Evolutionary conservation across 2,113 vertebrate genomes (phyloP), one percentile per base, ranked within the genome.

Genomic region (Poeciliopsis turrubarensis): DNA sequence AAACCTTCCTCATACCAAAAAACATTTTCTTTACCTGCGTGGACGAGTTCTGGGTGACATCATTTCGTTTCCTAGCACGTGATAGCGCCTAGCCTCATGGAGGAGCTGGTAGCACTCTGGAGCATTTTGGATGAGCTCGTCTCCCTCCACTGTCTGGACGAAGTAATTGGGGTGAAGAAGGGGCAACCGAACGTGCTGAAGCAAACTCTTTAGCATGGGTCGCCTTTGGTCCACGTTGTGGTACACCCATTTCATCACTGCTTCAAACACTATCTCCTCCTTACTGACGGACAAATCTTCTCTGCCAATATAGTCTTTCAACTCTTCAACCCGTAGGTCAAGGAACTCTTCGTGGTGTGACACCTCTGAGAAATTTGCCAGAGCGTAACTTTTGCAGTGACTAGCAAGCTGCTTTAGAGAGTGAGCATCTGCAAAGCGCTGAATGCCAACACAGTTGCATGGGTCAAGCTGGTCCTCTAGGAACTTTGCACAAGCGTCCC

Each of bases 31-130:
- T 78, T 87, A 99, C 98, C 98, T 99, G 92, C 98, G 96, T 19
- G 98, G 98, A 75, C 97, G 93, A 9, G 98, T 99, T 87, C 98
- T 95, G 81, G 98, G 96, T 68, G 98, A 99, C 97, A 98, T 98
- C 97, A 99, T 99, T 92, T 99, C 98, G 34, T 99, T 99, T 68
- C 98, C 98, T 3, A 99, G 97, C 82, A 99, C 97, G 17, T 99
- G 98, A 91, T 99, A 99, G 22, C 97, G 93, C 34, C 98, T 94
- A 82, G 98, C 98, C 91, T 99, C 98, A 0, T 99, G 98, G 77
- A 99, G 94, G 63, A 99, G 94, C 78, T 98, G 97, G 29, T 99
- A 99, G 93, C 97, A 99, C 82, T 99, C 98, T 0, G 97, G 96
- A 47, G 97, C 96, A 8, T 95, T 98, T 93, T 99, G 98, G 79